Conservation (phyloP, 1,140 invertebrate species). For the Calephelis nemesis region DNA sequence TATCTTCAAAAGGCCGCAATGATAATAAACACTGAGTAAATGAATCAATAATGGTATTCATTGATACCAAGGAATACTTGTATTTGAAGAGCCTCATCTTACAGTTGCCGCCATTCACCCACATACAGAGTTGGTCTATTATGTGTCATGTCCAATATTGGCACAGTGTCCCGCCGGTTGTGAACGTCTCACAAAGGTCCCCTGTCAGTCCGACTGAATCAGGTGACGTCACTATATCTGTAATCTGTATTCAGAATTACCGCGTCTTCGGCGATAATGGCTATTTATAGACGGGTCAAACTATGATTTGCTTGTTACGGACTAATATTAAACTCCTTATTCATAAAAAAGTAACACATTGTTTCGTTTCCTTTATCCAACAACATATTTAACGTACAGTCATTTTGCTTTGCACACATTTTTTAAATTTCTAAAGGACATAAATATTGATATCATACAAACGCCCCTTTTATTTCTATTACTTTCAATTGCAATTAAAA, state of each 20-base stretch:
- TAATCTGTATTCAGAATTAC: background rate
- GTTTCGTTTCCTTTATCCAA: no score
- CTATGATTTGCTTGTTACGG: background rate
- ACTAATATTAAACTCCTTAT: no score
- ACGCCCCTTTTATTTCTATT: no score
- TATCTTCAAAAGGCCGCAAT: no score
- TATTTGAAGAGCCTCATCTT: slow-evolving; percentile 2
- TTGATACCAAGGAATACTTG: background rate
- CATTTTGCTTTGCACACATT: no score
- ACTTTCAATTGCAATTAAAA: no score
- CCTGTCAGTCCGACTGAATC: slow-evolving; percentile 44
- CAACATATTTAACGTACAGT: no score
- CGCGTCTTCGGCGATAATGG: background rate
- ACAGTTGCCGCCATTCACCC: slow-evolving; percentile 35
- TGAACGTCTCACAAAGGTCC: slow-evolving; percentile 50
- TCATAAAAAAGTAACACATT: no score
- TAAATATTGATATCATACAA: no score
- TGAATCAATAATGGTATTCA: no score
- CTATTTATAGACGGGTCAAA: background rate
- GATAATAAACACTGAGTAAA: no score
- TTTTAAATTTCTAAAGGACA: no score
- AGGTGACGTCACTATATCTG: slow-evolving; percentile 25
- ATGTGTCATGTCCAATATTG: slow-evolving; percentile 62
- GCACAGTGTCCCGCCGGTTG: slow-evolving; percentile 58
- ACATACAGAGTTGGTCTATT: slow-evolving; percentile 54